Percentiles rank a stretch among this genome's conserved stretches.
Conservation (phyloP, 1,140 invertebrate genomes). For the Euschistus heros region DNA sequence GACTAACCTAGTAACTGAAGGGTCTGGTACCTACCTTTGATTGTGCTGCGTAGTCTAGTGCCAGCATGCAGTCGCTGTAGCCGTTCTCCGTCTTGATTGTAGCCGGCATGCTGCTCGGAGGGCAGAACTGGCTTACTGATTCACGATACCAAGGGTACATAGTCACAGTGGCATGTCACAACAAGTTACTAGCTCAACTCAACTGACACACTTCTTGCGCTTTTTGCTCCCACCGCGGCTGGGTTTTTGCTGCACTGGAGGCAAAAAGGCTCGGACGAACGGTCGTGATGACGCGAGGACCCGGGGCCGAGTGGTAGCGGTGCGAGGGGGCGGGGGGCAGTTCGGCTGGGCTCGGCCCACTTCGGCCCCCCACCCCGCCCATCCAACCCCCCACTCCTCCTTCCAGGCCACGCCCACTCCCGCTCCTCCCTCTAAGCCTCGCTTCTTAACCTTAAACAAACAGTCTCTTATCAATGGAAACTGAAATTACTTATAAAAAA, state of each 20-base stretch:
- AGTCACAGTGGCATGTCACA: neutral
- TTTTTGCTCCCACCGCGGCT: no score
- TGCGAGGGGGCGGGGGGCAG: neutral
- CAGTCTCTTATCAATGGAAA: no score
- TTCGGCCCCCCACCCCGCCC: conserved; percentile 17
- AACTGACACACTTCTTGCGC: neutral
- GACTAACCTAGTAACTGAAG: no score
- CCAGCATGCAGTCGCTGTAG: conserved; percentile 60
- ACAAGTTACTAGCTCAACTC: neutral
- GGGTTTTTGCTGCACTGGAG: conserved; percentile 2
- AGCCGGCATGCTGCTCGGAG: conserved; percentile 37
- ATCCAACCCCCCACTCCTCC: no score
- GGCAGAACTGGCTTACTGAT: conserved; percentile 45
- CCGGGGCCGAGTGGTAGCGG: neutral
- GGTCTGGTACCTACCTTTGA: conserved; percentile 45
- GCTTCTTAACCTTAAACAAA: neutral
- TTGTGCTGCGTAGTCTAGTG: conserved; percentile 54
- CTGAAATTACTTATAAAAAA: no score
- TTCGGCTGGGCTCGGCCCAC: conserved; percentile 17
- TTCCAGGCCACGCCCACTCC: neutral
- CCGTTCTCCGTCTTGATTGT: conserved; percentile 58
- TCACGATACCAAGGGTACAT: conserved; percentile 65
- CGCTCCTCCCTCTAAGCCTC: neutral
- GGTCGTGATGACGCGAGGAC: conserved; percentile 4
- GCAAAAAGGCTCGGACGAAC: neutral